Evolutionary conservation across 1,140 invertebrate species (phyloP).

Genomic region (Bombus difficillimus): DNA sequence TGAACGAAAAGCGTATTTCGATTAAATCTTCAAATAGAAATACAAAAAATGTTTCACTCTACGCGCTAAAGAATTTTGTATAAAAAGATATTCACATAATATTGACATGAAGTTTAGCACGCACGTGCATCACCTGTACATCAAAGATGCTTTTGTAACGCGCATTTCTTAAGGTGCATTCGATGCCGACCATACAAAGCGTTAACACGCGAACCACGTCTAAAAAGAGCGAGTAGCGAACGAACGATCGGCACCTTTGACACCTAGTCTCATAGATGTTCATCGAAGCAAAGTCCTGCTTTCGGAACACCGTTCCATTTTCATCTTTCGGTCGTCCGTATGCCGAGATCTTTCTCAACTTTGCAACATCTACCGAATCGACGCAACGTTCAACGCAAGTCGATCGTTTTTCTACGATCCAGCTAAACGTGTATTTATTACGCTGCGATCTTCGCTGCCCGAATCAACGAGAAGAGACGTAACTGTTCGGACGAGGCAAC

Average conservation of each 20-base stretch:
- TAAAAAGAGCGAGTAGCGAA: conserved; percentile 50
- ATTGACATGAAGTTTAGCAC: neutral
- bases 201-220: conserved; percentile 15
- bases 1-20: too few species aligned
- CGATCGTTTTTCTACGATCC: too few species aligned
- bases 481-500: too few species aligned
- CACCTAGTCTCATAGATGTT: conserved; percentile 65
- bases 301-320: conserved; percentile 21
- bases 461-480: too few species aligned
- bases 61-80: neutral
- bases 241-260: conserved; percentile 76
- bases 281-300: conserved; percentile 37
- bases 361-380: too few species aligned
- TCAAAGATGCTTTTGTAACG: neutral
- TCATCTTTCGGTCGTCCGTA: conserved; percentile 32
- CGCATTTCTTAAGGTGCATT: conserved; percentile 14
- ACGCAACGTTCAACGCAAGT: too few species aligned
- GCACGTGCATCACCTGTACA: neutral
- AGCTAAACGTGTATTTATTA: too few species aligned
- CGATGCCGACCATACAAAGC: conserved; percentile 5
- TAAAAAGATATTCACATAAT: neutral
- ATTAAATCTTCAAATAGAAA: too few species aligned
- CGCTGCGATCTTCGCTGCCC: too few species aligned
- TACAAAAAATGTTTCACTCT: neutral
- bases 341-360: neutral